Base-by-base conservation (phyloP, 2,113 vertebrate genomes). In the Conger conger region DNA sequence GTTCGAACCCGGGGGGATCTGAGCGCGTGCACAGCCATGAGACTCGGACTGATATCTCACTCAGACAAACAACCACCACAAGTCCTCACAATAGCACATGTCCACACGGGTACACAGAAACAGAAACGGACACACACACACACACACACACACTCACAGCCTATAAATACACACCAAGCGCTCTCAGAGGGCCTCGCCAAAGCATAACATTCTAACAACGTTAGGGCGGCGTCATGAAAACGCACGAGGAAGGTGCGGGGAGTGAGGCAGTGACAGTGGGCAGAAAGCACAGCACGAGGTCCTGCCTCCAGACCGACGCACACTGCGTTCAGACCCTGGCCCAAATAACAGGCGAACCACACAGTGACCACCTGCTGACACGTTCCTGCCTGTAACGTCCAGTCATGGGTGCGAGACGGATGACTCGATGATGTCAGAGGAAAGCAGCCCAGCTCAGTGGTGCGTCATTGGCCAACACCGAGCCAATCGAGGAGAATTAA, bases 201-300 rank as follows among this genome's bases (percentile, higher is more conserved):
- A 23, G 23, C 8, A 63, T 27, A 63, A 63, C 57, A 27, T 63
- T 63, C 18, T 27, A 63, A 27, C 57, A 63, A 63, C 57, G 23
- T 63, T 27, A 27, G 20, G 23, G 27, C 4, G 20, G 27, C 18
- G 23, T 63, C 23, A 63, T 3, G 3, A 27, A 63, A 63, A 63
- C 0, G 57, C 4, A 63, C 53, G n/a, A 9, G 42, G 30, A n/a
- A 53, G 42, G 23, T 16, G 40, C 1, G 42, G 42, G 23, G 13
- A 15, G 42, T 7, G 30, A 17, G 9, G 16, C 17, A 42, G 37
- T 0, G 36, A 79, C 36, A 42, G 36, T 6, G 37, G 36, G 42
- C 13, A 86, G 87, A 87, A 87, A 90, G 42, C 76, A 86, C 63
- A 81, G 83, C 79, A 89, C 87, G 88, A 92, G 87, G 87, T 86